A percentile compares a stretch with the other conserved stretches of the same genome.
These are phyloP conservation scores for Muscina levida DNA, from an alignment of 2,888 invertebrate species.

Conservation along the genomic window DNA sequence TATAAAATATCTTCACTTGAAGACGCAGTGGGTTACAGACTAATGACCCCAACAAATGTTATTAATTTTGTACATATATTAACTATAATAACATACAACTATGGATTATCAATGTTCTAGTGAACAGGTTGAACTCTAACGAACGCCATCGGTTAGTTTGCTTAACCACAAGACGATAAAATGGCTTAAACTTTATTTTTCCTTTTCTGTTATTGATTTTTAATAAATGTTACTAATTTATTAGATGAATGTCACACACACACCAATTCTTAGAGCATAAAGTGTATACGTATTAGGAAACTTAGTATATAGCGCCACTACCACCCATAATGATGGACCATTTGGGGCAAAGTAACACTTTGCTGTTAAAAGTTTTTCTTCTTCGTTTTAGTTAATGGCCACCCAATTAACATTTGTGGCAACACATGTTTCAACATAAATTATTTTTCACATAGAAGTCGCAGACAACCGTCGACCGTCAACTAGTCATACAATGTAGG, in stretches of 20 bases:
- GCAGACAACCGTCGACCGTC: neutral
- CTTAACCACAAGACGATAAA: neutral
- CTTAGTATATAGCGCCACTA: conserved; percentile 22
- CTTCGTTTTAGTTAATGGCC: conserved; percentile 49
- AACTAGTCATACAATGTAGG: neutral
- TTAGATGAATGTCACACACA: conserved; percentile 33
- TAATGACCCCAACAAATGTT: conserved; percentile 26
- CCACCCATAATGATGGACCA: conserved; percentile 39
- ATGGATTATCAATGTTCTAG: neutral
- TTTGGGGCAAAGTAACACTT: conserved; percentile 6
- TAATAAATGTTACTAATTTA: conserved; percentile 57
- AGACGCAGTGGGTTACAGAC: conserved; percentile 27
- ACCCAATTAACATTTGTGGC: conserved; percentile 43
- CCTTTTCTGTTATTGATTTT: conserved; percentile 46
- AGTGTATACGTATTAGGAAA: neutral
- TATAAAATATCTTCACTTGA: conserved; percentile 2
- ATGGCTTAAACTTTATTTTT: neutral
- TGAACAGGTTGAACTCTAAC: no score
- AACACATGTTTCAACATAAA: conserved; percentile 49
- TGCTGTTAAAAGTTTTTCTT: conserved; percentile 33
- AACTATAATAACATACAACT: no score
- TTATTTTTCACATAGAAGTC: conserved; percentile 16
- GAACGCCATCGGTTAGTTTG: conserved; percentile 2
- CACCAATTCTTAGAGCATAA: neutral
- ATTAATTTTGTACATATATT: conserved; percentile 19